Base-by-base conservation (phyloP, 2,888 invertebrate species). In the Deilephila elpenor region DNA sequence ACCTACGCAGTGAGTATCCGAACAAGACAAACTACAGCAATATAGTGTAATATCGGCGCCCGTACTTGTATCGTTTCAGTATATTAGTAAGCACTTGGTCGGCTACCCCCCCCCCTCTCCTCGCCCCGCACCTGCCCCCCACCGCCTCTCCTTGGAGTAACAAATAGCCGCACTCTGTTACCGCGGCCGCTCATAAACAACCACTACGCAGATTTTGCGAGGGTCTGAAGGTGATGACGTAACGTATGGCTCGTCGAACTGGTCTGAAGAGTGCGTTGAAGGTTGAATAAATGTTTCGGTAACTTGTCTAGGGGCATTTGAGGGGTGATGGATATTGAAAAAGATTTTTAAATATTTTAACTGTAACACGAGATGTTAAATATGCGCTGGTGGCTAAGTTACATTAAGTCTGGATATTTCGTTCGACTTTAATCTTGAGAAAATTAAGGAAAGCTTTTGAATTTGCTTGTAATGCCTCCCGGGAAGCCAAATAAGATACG, bases 91-190 rank as follows among this genome's bases (percentile, higher is more conserved):
- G 64, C 56, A n/a, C 6, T 56, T 56, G 17, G n/a, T n/a, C 6
- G 56, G 56, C 56, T 17, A 19, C n/a, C 19, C 3, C 44, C 7
- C 5, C 19, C 44, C 4, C 44, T 3, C 11, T 2, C 44, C 44
- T 11, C 0, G 17, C 17, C 53, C 17, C 17, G 8, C 44, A 44
- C 44, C n/a, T 6, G 53, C 11, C 44, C 44, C 44, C 14, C 44
- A 4, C 44, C 44, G 56, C 56, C n/a, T n/a, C 56, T 7, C 64
- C 44, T 14, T 44, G 64, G 14, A 25, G 64, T 37, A 20, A 64
- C 64, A 44, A 44, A 64, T 64, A 37, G 20, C 37, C 64, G 64
- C 64, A 64, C 64, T 64, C 7, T 44, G 64, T 64, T 64, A 64
- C 64, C 37, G 34, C 60, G 25, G 61, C 32, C 61, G 34, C 56